Percentiles rank a stretch among this genome's conserved stretches.
Conservation (phyloP, 2,113 vertebrate species). For the Hypocryptadius cinnamomeus region DNA sequence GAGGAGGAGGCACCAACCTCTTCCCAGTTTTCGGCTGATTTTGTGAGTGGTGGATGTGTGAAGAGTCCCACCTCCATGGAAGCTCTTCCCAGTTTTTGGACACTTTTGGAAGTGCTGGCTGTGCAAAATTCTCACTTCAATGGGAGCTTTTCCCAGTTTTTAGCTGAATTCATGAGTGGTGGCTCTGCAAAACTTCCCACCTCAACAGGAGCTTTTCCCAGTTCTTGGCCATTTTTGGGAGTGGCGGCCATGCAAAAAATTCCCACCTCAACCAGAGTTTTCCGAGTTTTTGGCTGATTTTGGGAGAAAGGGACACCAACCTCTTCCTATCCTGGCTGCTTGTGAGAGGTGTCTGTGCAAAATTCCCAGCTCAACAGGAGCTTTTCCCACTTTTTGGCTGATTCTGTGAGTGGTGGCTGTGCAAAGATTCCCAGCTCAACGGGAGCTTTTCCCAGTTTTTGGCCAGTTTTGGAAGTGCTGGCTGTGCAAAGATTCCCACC, state of each 20-base stretch:
- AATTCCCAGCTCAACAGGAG: neutral
- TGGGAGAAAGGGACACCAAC: too few relatives aligned
- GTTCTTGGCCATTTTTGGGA: neutral
- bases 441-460: too few relatives aligned
- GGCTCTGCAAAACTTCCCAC: neutral
- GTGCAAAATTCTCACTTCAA: neutral
- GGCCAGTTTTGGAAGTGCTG: fast-evolving
- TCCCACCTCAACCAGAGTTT: too few relatives aligned
- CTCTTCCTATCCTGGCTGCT: too few relatives aligned
- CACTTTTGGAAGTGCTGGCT: neutral
- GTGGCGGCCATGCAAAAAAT: neutral
- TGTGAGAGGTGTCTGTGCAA: too few relatives aligned
- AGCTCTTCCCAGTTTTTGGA: neutral
- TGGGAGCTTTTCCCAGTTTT: neutral
- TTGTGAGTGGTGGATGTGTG: neutral
- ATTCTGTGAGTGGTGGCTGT: fast-evolving
- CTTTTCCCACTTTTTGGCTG: too few relatives aligned
- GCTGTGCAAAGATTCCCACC: neutral
- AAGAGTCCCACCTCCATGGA: too few relatives aligned
- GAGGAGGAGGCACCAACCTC: neutral
- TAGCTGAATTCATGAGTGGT: neutral
- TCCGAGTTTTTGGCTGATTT: neutral
- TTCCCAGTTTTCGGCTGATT: neutral
- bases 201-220: neutral
- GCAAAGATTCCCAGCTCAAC: neutral